Percentiles rank a stretch among this genome's conserved stretches.
These are phyloP conservation scores for Drosophila tripunctata DNA, from an alignment of 2,888 invertebrate species.

Conservation along the genomic window DNA sequence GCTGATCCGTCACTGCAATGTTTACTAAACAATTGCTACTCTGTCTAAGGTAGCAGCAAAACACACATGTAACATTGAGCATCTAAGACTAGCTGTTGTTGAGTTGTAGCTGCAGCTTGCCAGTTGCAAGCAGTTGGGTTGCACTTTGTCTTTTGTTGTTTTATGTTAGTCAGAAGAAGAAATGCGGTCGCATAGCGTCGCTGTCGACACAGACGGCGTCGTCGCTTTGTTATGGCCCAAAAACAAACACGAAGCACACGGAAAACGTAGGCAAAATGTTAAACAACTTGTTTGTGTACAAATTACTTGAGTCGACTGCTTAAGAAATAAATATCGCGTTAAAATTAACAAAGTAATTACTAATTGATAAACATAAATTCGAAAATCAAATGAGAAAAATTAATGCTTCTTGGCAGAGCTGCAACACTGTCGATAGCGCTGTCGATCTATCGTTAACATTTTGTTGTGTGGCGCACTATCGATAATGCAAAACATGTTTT, in stretches of 20 bases:
- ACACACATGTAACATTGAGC: slow-evolving; percentile 12
- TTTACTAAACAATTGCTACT: slow-evolving; percentile 44
- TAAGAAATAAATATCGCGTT: slow-evolving; percentile 13
- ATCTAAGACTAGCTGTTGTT: slow-evolving; percentile 19
- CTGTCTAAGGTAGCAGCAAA: background rate
- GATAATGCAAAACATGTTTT: background rate
- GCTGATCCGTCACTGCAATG: slow-evolving; percentile 31
- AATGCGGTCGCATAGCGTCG: slow-evolving; percentile 65
- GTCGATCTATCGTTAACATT: background rate
- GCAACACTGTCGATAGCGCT: background rate
- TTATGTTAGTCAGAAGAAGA: slow-evolving; percentile 29
- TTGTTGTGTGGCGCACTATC: background rate
- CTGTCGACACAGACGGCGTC: slow-evolving; percentile 59
- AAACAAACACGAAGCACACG: slow-evolving; percentile 22
- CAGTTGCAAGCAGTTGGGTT: background rate
- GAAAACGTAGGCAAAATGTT: background rate
- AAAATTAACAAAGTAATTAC: slow-evolving; percentile 28
- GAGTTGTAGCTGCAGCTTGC: slow-evolving; percentile 4
- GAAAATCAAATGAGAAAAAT: slow-evolving; percentile 46
- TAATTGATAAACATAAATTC: slow-evolving; percentile 26
- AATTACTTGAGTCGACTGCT: background rate
- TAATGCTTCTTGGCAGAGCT: slow-evolving; percentile 16
- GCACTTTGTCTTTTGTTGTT: slow-evolving; percentile 41
- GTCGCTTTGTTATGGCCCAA: slow-evolving; percentile 34
- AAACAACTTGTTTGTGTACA: background rate